Evolutionary conservation across 2,888 invertebrate species (phyloP).

Genomic region (Ommatoiulus sabulosus): DNA sequence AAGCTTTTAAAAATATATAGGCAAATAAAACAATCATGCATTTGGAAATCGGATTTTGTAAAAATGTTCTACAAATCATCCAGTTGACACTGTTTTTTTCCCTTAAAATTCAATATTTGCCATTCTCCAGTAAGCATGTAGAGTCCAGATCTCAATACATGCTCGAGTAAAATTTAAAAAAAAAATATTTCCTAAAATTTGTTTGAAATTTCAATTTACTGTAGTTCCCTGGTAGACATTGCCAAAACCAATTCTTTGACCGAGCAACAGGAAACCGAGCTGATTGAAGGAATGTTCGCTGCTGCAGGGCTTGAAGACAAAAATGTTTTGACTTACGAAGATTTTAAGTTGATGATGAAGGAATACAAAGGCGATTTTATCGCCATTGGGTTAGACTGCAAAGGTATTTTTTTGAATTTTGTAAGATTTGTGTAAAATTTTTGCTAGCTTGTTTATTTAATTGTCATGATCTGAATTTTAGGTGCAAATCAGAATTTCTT

Average conservation of each 20-base stretch:
- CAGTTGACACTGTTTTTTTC: too few species aligned
- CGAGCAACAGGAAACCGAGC: constrained; percentile 85
- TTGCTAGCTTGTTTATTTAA: background rate
- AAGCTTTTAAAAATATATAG: too few species aligned
- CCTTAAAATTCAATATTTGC: too few species aligned
- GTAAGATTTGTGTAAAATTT: background rate
- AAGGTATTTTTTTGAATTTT: constrained; percentile 70
- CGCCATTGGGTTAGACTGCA: constrained; percentile 93
- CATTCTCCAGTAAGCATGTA: too few species aligned
- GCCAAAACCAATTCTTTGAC: constrained; percentile 88
- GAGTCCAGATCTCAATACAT: too few species aligned
- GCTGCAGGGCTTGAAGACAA: constrained; percentile 91
- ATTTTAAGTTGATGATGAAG: constrained; percentile 96
- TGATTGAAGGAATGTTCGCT: constrained; percentile 95
- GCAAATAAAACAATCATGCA: too few species aligned
- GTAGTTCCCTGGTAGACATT: constrained; percentile 85
- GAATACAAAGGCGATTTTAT: constrained; percentile 96
- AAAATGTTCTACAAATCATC: too few species aligned
- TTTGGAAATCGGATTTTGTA: too few species aligned
- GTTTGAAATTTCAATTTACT: background rate
- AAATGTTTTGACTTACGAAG: constrained; percentile 88
- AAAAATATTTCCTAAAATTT: too few species aligned
- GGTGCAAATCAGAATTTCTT: constrained; percentile 93
- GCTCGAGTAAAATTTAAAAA: too few species aligned
- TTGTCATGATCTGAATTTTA: constrained; percentile 54